Base-by-base conservation (phyloP, 1,140 invertebrate species). In the Dendrolimus kikuchii region DNA sequence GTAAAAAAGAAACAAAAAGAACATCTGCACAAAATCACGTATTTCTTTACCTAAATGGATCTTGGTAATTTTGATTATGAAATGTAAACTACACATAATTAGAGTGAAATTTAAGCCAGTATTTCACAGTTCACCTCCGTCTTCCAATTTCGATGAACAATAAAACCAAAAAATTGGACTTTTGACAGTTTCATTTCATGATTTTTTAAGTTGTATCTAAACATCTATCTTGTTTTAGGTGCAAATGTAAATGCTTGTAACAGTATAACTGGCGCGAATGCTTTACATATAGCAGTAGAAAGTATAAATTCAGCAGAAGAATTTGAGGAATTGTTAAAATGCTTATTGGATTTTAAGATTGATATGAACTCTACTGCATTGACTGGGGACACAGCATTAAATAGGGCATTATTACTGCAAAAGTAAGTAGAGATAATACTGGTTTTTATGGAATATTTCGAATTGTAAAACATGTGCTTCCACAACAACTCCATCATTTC, bases 231-330 rank as follows among this genome's bases (percentile, higher is more conserved):
- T 46, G 53, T 65, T 40, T 85, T 83, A 91, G 90, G 90, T 64
- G 90, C 89, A 43, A 86, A 88, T 66, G 82, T 88, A 2, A 90
- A 91, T 68, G 84, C 84, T 38, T 83, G 87, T 42, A 91, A 90
- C 62, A 88, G 81, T 58, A 76, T 90, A 57, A 89, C 88, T 8
- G 89, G 89, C 40, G 87, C 86, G 8, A 90, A 81, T 46, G 87
- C 88, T 8, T 69, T 91, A 5, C 90, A 91, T 53, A 81, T 90
- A 60, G 89, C 89, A 10, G 85, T 90, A 4, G 78, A 86, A 57
- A 80, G 71, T 60, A 62, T 84, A 40, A 64, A 74, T 10, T 64
- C 50, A 46, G 64, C 72, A 7, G 57, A 66, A 36, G 65, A 75
- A n/a, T 87, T 87, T 57, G 72, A 87, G 55, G 73, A 83, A 51